Percentiles rank a stretch among this genome's conserved stretches.
Evolutionary conservation across 2,113 vertebrate species (phyloP).

Genomic region (Macrotus californicus): DNA sequence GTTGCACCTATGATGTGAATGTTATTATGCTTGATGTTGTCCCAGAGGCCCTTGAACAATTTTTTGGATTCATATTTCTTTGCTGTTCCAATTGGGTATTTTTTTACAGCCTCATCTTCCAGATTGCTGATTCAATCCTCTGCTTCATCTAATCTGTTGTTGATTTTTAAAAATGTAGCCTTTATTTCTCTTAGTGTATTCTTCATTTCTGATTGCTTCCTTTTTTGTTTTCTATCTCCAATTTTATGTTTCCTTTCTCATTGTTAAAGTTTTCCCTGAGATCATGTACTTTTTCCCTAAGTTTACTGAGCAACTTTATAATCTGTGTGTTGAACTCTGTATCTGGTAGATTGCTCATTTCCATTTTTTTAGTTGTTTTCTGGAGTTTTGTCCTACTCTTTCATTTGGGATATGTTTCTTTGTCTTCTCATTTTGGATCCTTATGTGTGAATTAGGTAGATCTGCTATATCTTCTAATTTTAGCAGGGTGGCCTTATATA

Average conservation of each 20-base stretch:
- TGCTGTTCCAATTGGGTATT: background rate
- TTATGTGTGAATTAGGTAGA: background rate
- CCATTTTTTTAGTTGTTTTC: background rate
- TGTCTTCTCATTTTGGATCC: background rate
- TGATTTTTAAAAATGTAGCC: background rate
- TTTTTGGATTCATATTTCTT: background rate
- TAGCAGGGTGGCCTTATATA: background rate
- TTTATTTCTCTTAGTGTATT: background rate
- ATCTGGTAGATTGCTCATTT: background rate
- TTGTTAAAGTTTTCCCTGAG: background rate
- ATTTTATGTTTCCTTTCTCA: background rate
- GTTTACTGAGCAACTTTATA: background rate
- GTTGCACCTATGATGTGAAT: background rate
- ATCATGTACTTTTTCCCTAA: background rate
- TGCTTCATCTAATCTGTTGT: background rate
- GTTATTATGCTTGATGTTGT: background rate
- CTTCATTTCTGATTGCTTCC: background rate
- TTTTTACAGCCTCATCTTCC: background rate
- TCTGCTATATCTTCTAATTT: background rate
- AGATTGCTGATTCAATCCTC: background rate
- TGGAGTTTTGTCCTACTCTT: background rate
- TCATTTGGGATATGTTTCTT: background rate
- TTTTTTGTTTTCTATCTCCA: background rate
- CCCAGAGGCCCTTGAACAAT: background rate
- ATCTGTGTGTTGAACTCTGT: background rate